Base-by-base conservation (phyloP, 2,888 invertebrate genomes). In the Mythimna pallens region DNA sequence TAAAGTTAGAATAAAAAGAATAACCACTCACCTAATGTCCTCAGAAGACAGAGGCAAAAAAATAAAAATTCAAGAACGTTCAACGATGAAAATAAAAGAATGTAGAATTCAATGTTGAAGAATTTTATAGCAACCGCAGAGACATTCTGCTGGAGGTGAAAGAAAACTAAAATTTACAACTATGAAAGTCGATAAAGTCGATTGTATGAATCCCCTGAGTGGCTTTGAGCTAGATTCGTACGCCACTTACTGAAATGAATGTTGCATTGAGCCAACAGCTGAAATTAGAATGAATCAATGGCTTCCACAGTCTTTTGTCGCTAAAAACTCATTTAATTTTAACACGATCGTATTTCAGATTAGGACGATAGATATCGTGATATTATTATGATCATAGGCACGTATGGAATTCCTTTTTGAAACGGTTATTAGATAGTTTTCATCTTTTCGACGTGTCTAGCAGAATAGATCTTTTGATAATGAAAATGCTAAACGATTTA, bases 241-340 rank as follows among this genome's bases (percentile, higher is more conserved):
- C 82, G 80, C 86, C 89, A 89, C 91, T 91, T 90, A 89, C 87
- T 80, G 81, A 81, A 91, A 90, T 90, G 87, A 89, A 89, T 90
- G 90, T 85, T 86, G 84, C 88, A 85, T 81, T 82, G 86, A 87
- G 82, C 84, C 82, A 81, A 83, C 84, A 83, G 84, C 84, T 85
- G 80, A 85, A 89, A 89, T 87, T 87, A 85, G 85, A 87, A 88
- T 83, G 81, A 85, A 85, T 84, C 84, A 76, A 71, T 81, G 73
- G 68, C 55, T 71, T 66, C 30, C 68, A 57, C 70, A 66, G 68
- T 64, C 78, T 78, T 84, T 84, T 82, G 75, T 76, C 69, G 59
- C 50, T 72, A 54, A 64, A 78, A 83, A 78, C 68, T 76, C 74
- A 79, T 83, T 83, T 70, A 62, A 83, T 79, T 74, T 81, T 72